phyloP scores from a whole-genome alignment of 1,140 invertebrate genomes.

The Leguminivora glycinivorella region DNA sequence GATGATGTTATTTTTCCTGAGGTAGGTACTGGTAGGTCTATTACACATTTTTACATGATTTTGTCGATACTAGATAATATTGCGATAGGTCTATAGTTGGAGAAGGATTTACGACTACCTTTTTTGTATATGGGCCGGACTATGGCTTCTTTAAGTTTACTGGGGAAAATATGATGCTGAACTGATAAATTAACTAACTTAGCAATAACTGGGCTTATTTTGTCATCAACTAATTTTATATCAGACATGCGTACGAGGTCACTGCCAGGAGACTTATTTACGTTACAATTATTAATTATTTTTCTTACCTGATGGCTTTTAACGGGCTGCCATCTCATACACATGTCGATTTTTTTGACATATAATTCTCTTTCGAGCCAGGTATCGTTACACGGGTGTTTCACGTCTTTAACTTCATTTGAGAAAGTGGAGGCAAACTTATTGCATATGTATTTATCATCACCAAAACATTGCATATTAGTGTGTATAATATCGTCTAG shows the following conservation, averaged over 20 bases:
- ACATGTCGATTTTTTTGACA: background rate
- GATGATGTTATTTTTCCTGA: conserved; percentile 8
- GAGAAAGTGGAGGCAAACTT: conserved; percentile 12
- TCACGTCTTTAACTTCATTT: background rate
- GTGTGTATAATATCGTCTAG: background rate
- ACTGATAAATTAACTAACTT: conserved; percentile 15
- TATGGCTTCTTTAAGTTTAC: conserved; percentile 17
- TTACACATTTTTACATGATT: no score
- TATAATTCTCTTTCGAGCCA: background rate
- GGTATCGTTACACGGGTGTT: background rate
- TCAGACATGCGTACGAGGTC: conserved; percentile 21
- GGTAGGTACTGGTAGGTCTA: no score
- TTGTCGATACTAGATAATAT: no score
- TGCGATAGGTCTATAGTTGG: no score
- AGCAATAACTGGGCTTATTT: conserved; percentile 3
- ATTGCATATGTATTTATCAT: background rate
- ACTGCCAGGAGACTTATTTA: conserved; percentile 16
- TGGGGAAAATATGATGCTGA: background rate
- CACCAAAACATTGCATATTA: background rate
- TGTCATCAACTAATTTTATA: background rate
- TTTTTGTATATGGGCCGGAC: no score
- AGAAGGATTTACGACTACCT: no score
- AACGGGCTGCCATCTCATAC: conserved; percentile 10
- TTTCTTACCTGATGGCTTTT: background rate
- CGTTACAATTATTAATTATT: background rate